A percentile compares a stretch with the other conserved stretches of the same genome.
phyloP scores from a whole-genome alignment of 2,113 vertebrate genomes.

The Platycercus adscitus region DNA sequence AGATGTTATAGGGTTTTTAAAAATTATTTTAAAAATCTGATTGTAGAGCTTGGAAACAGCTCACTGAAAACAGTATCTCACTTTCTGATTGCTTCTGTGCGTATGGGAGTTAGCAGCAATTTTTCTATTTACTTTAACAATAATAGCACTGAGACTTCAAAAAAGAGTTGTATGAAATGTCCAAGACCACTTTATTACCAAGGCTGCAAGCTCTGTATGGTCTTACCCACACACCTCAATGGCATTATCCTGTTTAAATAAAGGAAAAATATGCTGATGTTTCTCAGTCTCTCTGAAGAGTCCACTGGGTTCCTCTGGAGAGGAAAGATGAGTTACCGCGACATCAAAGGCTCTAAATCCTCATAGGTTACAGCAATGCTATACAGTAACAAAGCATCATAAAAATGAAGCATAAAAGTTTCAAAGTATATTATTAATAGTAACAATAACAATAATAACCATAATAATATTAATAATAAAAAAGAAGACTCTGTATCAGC shows the following conservation, averaged over 20 bases:
- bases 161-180: neutral
- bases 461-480: neutral
- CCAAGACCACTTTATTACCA: neutral
- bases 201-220: neutral
- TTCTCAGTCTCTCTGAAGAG: neutral
- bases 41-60: neutral
- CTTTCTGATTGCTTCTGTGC: neutral
- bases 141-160: neutral
- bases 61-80: neutral
- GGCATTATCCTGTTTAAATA: neutral
- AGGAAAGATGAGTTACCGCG: neutral
- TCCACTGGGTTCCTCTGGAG: neutral
- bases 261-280: neutral
- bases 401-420: neutral
- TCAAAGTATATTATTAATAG: neutral
- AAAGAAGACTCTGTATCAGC: neutral
- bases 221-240: neutral
- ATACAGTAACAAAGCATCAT: neutral
- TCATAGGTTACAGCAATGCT: neutral
- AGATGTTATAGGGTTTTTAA: neutral
- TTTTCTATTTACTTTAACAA: neutral
- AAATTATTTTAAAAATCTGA: neutral
- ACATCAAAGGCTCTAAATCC: neutral
- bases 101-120: neutral
- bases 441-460: neutral